Evolutionary conservation across 2,113 vertebrate genomes (phyloP).

Genomic region (Actenoides hombroni): DNA sequence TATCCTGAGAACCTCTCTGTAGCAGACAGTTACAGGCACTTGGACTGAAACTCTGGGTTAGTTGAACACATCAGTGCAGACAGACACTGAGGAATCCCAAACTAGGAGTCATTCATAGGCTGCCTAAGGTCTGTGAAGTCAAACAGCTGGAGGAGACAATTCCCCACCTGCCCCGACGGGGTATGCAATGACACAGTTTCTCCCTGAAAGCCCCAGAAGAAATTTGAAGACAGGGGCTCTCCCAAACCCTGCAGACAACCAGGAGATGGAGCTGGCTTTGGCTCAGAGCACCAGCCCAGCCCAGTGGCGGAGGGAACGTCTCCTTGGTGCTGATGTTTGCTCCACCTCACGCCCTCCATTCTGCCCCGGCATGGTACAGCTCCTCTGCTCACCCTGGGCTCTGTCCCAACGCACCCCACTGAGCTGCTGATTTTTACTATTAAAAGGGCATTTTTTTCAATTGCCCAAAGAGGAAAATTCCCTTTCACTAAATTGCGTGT

Average conservation of each 20-base stretch:
- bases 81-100: not conserved
- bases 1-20: not conserved
- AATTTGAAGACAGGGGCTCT: not conserved
- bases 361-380: accelerated
- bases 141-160: not conserved
- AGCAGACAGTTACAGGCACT: not conserved
- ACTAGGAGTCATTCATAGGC: accelerated
- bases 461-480: not conserved
- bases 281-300: not conserved
- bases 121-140: not conserved
- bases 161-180: too few relatives aligned
- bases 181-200: accelerated
- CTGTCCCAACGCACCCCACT: accelerated
- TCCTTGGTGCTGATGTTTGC: accelerated
- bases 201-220: accelerated
- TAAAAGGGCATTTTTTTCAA: not conserved
- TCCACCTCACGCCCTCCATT: accelerated
- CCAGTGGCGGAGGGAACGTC: accelerated
- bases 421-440: not conserved
- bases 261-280: not conserved
- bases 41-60: not conserved
- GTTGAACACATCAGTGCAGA: not conserved
- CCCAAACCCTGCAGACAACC: accelerated
- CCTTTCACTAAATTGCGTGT: not conserved
- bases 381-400: not conserved